phyloP scores from a whole-genome alignment of 2,888 invertebrate genomes.

The Tethea ocularis region DNA sequence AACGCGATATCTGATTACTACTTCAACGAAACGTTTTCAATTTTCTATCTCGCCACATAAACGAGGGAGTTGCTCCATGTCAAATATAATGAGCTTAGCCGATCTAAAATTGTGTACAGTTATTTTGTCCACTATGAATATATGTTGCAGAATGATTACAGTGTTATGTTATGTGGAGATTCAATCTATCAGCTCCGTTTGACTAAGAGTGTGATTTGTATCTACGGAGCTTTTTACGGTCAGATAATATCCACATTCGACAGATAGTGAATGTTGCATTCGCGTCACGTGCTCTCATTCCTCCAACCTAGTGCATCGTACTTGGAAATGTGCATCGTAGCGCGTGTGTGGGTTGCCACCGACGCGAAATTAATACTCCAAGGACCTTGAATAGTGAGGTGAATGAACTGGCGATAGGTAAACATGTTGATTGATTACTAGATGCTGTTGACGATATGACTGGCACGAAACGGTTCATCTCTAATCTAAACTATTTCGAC shows the following conservation, averaged over 20 bases:
- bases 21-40: background rate
- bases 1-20: slow-evolving; percentile 23
- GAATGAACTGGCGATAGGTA: slow-evolving; percentile 66
- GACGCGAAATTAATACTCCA: slow-evolving; percentile 66
- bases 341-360: slow-evolving; percentile 66
- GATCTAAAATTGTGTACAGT: slow-evolving; percentile 26
- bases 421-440: slow-evolving; percentile 67
- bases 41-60: background rate
- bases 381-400: slow-evolving; percentile 72
- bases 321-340: slow-evolving; percentile 72
- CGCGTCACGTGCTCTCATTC: slow-evolving; percentile 77
- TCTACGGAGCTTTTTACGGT: slow-evolving; percentile 55
- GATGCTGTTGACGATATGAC: slow-evolving; percentile 48
- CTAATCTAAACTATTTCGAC: slow-evolving; percentile 29
- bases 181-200: slow-evolving; percentile 66
- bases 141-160: slow-evolving; percentile 55
- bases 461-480: slow-evolving; percentile 30
- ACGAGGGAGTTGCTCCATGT: slow-evolving; percentile 15
- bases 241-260: slow-evolving; percentile 66
- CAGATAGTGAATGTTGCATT: slow-evolving; percentile 65
- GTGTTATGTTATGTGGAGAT: slow-evolving; percentile 53
- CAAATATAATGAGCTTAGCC: slow-evolving; percentile 25
- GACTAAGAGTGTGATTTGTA: slow-evolving; percentile 59
- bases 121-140: slow-evolving; percentile 37
- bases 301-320: slow-evolving; percentile 75